A percentile compares a stretch with the other conserved stretches of the same genome.
Conservation (phyloP, 2,888 invertebrate genomes). For the Spisula subtruncata region DNA sequence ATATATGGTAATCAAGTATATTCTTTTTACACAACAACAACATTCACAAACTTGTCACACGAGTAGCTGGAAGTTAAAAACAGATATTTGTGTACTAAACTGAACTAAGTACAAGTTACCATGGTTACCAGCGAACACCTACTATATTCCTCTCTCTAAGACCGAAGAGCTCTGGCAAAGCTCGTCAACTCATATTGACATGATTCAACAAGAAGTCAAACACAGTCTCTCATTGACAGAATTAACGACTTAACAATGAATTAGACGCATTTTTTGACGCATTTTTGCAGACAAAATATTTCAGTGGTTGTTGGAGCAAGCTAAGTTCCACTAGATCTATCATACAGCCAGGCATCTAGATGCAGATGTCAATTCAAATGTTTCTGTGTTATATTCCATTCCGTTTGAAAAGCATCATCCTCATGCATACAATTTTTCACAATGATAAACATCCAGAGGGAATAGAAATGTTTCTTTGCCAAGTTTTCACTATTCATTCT, state of each 20-base stretch:
- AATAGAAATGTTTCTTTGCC: too few species aligned
- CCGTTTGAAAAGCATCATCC: too few species aligned
- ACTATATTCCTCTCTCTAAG: constrained; percentile 4
- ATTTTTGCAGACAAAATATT: constrained; percentile 18
- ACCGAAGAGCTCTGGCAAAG: constrained; percentile 17
- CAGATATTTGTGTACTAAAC: constrained; percentile 16
- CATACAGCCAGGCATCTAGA: too few species aligned
- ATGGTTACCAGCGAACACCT: neutral
- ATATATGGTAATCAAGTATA: neutral
- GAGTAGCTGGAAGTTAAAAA: neutral
- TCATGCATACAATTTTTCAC: too few species aligned
- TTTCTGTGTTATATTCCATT: too few species aligned
- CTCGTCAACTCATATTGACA: constrained; percentile 15
- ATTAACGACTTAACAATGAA: constrained; percentile 27
- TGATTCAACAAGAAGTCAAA: constrained; percentile 17
- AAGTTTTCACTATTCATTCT: too few species aligned
- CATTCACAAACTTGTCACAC: neutral
- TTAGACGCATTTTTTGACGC: neutral
- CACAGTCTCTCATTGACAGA: neutral
- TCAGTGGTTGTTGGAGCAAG: neutral
- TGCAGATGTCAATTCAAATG: too few species aligned
- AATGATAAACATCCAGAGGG: too few species aligned
- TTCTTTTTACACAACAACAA: neutral
- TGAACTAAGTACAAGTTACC: constrained; percentile 7
- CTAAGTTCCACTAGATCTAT: too few species aligned